Evolutionary conservation across 2,113 vertebrate genomes (phyloP), one percentile per base, ranked within the genome.

Genomic region (Myiozetetes cayanensis): DNA sequence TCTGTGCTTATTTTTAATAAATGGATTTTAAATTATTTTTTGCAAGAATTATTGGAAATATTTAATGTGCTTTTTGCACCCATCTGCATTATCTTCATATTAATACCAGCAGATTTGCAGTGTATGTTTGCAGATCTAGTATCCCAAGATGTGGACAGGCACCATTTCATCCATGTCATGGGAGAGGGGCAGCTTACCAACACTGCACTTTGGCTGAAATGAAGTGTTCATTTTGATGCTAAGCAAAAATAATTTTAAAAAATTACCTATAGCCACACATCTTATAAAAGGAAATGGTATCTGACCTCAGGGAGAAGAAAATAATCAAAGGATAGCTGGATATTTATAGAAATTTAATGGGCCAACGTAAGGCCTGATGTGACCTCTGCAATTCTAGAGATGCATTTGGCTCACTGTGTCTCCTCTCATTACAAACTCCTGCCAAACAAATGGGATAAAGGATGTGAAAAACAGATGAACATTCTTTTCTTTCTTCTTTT

Each of bases 391-490:
- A 70, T 90, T 85, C 81, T 55, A 82, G 59, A 31, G 75, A 91
- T 74, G 63, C 44, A 12, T 90, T 95, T 96, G 76, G 83, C 53
- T 86, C 41, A 12, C 49, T 53, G n/a, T 30, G 9, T 46, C 56
- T 94, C 82, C 59, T 94, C 73, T 92, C 55, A 84, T 88, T 90
- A 94, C 67, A 53, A 90, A 90, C 58, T 93, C n/a, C 76, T 93
- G 83, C 85, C 85, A 96, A 63, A 87, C 0, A 77, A 95, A 73
- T 47, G 41, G 41, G 7, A 43, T 10, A 92, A 91, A 86, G 59
- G 68, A 95, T 97, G 88, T 46, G 56, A 89, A 94, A 97, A 96
- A 90, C 92, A 97, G 90, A 94, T 61, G 70, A 86, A 81, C 9
- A 49, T 31, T 89, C 85, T 76, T 73, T 85, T 75, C 77, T 78